These are phyloP conservation scores for Schizopygopsis pylzovi DNA, from an alignment of 2,797 vertebrate species.

Conservation along the genomic window DNA sequence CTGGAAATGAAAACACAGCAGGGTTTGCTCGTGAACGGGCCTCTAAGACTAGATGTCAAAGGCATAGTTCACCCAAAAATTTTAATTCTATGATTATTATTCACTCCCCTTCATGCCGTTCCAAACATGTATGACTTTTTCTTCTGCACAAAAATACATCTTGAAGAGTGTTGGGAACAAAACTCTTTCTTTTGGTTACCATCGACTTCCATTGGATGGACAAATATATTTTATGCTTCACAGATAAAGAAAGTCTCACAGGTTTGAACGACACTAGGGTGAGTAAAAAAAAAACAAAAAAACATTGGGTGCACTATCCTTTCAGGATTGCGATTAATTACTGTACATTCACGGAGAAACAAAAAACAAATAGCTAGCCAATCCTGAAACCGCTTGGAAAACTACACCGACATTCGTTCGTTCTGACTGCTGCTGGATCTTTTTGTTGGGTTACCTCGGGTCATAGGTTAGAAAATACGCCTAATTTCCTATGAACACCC, in stretches of 20 bases:
- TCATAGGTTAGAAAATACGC: conserved; percentile 56
- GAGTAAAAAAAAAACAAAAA: not conserved
- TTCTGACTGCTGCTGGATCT: conserved; percentile 32
- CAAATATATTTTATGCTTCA: not conserved
- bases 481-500: conserved; percentile 7
- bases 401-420: conserved; percentile 2
- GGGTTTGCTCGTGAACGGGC: conserved; percentile 33
- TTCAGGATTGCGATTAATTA: not conserved
- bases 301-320: no score
- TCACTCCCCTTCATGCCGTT: not conserved
- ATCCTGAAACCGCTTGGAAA: not conserved
- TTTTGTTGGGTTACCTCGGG: conserved; percentile 59
- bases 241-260: not conserved
- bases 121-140: not conserved
- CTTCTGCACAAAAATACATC: not conserved
- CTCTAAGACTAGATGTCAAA: conserved; percentile 32
- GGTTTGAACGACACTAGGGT: not conserved
- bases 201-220: not conserved
- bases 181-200: not conserved
- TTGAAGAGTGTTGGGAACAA: not conserved
- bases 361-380: not conserved
- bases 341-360: conserved; percentile 1
- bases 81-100: no score
- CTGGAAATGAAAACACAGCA: conserved; percentile 26
- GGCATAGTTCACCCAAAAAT: conserved; percentile 11